Percentiles rank a stretch among this genome's conserved stretches.
Evolutionary conservation across 1,140 invertebrate species (phyloP).

Genomic region (Neuroterus valhalla): DNA sequence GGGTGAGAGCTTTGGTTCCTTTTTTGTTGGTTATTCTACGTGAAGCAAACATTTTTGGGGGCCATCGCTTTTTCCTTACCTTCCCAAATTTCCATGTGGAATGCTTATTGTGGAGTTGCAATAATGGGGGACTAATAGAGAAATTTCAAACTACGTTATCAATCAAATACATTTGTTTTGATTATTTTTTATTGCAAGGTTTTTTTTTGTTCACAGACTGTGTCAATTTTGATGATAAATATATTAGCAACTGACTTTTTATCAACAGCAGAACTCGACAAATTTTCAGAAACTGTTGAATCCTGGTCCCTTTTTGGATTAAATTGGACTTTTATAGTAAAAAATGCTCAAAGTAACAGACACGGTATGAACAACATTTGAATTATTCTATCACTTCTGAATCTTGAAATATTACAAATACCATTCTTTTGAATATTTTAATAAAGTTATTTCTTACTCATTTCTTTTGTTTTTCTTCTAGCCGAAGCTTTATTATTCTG

Average conservation of each 20-base stretch:
- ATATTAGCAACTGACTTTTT: constrained; percentile 67
- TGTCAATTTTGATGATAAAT: constrained; percentile 69
- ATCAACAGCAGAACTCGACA: constrained; percentile 51
- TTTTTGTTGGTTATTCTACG: too few relatives aligned
- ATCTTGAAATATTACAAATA: too few relatives aligned
- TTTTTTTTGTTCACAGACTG: constrained; percentile 59
- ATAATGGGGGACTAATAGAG: too few relatives aligned
- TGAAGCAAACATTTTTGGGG: too few relatives aligned
- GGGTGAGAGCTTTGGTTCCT: too few relatives aligned
- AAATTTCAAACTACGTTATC: too few relatives aligned
- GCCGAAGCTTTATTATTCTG: neutral
- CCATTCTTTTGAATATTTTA: constrained; percentile 4
- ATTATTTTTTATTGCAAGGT: constrained; percentile 36
- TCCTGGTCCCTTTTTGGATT: constrained; percentile 65
- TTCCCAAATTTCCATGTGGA: too few relatives aligned
- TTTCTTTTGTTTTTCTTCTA: too few relatives aligned
- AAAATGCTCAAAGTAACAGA: constrained; percentile 52
- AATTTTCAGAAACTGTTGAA: constrained; percentile 60
- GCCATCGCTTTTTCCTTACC: too few relatives aligned
- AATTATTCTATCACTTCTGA: too few relatives aligned
- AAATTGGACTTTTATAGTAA: constrained; percentile 66
- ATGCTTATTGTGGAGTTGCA: too few relatives aligned
- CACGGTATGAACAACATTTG: constrained; percentile 59
- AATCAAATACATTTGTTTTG: constrained; percentile 8
- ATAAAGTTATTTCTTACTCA: too few relatives aligned